Evolutionary conservation across 2,113 vertebrate species (phyloP).

Genomic region (Platysternon megacephalum): DNA sequence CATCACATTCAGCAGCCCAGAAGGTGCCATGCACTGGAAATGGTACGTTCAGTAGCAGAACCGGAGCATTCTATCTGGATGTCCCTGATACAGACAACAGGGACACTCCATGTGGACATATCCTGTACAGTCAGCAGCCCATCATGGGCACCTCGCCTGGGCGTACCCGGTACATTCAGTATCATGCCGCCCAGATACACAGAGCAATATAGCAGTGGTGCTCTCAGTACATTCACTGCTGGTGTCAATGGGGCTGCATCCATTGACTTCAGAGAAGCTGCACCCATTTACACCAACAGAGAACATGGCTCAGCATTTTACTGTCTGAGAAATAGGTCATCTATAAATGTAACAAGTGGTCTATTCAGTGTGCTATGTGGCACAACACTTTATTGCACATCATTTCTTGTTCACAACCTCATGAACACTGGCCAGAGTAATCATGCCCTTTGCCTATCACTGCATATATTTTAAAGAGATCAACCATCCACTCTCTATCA

Average conservation of each 20-base stretch:
- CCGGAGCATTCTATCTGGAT: neutral
- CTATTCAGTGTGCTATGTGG: neutral
- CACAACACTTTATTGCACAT: accelerated
- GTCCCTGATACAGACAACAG: neutral
- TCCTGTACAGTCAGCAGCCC: accelerated
- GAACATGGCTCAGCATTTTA: neutral
- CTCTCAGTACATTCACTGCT: neutral
- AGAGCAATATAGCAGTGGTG: neutral
- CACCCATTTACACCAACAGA: neutral
- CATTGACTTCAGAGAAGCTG: neutral
- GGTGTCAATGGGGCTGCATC: neutral
- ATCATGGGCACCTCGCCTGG: neutral
- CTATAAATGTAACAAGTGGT: neutral
- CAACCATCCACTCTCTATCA: neutral
- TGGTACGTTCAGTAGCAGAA: accelerated
- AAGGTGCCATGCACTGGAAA: accelerated
- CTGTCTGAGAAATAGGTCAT: accelerated
- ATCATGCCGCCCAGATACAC: neutral
- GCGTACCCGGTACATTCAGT: neutral
- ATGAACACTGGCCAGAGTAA: neutral
- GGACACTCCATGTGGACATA: neutral
- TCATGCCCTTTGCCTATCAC: neutral
- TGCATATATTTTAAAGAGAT: neutral
- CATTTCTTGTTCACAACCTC: neutral
- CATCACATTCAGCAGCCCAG: accelerated